Evolutionary conservation across 2,797 vertebrate genomes (phyloP), one percentile per base, ranked within the genome.

Genomic region (Cirrhinus mrigala): DNA sequence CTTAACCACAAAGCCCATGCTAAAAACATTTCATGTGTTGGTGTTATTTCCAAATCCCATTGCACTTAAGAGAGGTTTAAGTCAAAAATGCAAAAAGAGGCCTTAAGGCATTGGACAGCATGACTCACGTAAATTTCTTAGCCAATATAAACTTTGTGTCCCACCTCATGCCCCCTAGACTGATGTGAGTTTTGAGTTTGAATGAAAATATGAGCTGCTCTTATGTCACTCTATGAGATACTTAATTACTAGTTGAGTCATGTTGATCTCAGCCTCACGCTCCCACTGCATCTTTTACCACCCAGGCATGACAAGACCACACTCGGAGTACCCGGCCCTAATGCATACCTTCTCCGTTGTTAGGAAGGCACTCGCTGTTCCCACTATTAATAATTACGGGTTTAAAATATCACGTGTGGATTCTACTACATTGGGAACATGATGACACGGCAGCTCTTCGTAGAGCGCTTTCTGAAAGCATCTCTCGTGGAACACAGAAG

Each of bases 241-340:
- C 60, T 66, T 87, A 88, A 90, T 90, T 37, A 82, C 71, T 48
- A 46, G 48, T 74, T 88, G 85, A 89, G 87, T 81, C 40, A 22
- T 44, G 85, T 58, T 64, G 77, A 86, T 80, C 75, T 86, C 56
- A n/a, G 64, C 52, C 83, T 79, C 58, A 60, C 76, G 79, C 85
- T 87, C 77, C 81, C 87, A 78, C 87, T 74, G 79, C n/a, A 77
- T 46, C 40, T 44, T 75, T 78, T 85, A 60, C 79, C 85, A 85
- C 58, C 73, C 69, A 52, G 20, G 58, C 24, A n/a, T 70, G 18
- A 46, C 64, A 33, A 50, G 83, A 85, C 76, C 83, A 85, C 76
- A 85, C 83, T 74, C 50, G 50, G 68, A 71, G 24, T 27, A 40
- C 44, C 24, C 6, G 2, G 24, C 81, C 24, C 44, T 33, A 50